Evolutionary conservation across 1,140 invertebrate genomes (phyloP), one percentile per base, ranked within the genome.

Genomic region (Dufourea novaeangliae): DNA sequence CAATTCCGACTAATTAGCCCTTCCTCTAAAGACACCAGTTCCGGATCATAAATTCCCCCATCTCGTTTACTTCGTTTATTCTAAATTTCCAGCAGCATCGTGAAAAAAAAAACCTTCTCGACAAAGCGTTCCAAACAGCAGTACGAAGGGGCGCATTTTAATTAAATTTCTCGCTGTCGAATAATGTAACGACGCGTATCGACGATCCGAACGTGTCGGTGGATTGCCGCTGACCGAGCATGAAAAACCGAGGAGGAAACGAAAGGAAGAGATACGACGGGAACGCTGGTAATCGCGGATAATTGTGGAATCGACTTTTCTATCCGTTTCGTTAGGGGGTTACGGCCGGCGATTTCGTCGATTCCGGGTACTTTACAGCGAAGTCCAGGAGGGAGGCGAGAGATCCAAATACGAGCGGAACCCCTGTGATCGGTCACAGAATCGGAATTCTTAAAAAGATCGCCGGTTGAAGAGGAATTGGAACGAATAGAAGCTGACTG

Each of bases 261-360:
- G 41, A 44, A 44, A 11, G 41, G 4, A 1, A 14, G 17, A 44
- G 8, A 44, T 44, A 14, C 41, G 52, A 54, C 8, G 52, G 52
- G 37, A 50, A 10, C 32, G 27, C 56, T n/a, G n/a, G 27, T 20
- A 63, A 73, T 80, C 37, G 32, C 25, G 32, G 54, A 78, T 81
- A 81, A 81, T 78, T 81, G 75, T 81, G 54, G 75, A 68, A 72
- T 44, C 37, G 64, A 69, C 27, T 68, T 77, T 46, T 46, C 27
- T n/a, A 73, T 61, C 56, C 64, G 17, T 46, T 14, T 10, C 29
- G 50, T 46, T 59, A 34, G n/a, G n/a, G n/a, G n/a, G n/a, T n/a
- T n/a, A n/a, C 66, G 50, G 34, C 10, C 12, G 32, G 11, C 25
- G 22, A 14, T 50, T 50, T 27, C 46, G 22, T 64, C n/a, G 34